These are phyloP conservation scores for Gryllus longicercus DNA, from an alignment of 2,888 invertebrate species.

Conservation along the genomic window DNA sequence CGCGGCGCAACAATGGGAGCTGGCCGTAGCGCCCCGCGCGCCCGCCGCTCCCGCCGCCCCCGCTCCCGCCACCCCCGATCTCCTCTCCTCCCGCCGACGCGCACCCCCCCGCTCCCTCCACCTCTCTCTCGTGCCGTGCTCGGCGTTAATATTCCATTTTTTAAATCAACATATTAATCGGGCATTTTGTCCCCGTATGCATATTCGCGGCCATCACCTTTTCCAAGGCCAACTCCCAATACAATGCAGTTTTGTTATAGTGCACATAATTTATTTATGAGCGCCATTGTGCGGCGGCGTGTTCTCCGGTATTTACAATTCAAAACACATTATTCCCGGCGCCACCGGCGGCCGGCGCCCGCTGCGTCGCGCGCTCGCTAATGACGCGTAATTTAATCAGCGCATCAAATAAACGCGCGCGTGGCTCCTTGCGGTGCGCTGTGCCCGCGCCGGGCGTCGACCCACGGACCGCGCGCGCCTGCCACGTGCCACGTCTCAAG, in stretches of 20 bases:
- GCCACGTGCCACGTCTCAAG: no score
- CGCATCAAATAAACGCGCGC: conserved; percentile 17
- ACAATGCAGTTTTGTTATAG: conserved; percentile 17
- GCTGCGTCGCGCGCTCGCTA: not conserved
- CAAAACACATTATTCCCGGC: conserved; percentile 19
- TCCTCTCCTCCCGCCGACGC: not conserved
- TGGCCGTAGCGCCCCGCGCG: not conserved
- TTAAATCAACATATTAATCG: conserved; percentile 17
- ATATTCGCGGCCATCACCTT: conserved; percentile 7
- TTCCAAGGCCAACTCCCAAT: conserved; percentile 17
- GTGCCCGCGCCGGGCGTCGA: no score
- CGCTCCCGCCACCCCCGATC: not conserved
- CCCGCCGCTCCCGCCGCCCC: not conserved
- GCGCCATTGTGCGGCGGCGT: conserved; percentile 3
- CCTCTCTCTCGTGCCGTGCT: not conserved
- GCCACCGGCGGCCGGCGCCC: not conserved
- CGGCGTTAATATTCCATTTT: conserved; percentile 17
- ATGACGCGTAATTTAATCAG: conserved; percentile 17
- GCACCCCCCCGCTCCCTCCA: not conserved
- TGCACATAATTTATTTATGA: conserved; percentile 17
- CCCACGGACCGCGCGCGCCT: no score
- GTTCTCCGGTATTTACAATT: conserved; percentile 24
- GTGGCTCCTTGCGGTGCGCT: not conserved
- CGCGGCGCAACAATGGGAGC: not conserved
- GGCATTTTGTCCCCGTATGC: conserved; percentile 7